These are phyloP conservation scores for Falco novaeseelandiae DNA, from an alignment of 2,797 vertebrate species.

Conservation along the genomic window DNA sequence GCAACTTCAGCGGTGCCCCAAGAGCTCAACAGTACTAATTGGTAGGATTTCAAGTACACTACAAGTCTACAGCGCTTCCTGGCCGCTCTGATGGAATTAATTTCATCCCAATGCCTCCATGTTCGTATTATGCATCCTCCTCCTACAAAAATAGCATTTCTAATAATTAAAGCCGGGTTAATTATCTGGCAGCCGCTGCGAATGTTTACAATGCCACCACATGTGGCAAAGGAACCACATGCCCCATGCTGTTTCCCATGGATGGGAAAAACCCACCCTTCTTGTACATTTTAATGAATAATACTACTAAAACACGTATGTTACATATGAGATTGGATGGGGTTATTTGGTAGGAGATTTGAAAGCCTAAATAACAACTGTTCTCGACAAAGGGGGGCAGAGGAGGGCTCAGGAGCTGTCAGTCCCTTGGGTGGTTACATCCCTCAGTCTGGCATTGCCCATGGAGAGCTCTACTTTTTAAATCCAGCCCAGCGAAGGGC, in stretches of 20 bases:
- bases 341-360: neutral
- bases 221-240: neutral
- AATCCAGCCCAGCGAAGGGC: neutral
- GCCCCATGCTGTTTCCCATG: neutral
- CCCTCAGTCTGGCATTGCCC: fast-evolving
- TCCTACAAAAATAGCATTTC: neutral
- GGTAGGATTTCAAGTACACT: neutral
- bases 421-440: neutral
- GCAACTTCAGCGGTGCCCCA: neutral
- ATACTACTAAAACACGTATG: neutral
- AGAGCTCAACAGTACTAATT: neutral
- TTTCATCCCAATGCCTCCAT: neutral
- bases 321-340: neutral
- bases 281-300: neutral
- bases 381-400: neutral
- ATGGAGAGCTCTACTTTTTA: neutral
- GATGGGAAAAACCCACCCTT: too few relatives aligned
- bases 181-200: slow-evolving; percentile 20
- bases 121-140: neutral
- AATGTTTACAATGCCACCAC: neutral
- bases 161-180: slow-evolving; percentile 60
- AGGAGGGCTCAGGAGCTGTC: neutral
- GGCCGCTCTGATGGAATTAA: slow-evolving; percentile 6
- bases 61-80: neutral
- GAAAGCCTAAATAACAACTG: neutral